Base-by-base conservation (phyloP, 1,140 invertebrate genomes). In the Heliconius hermathena region DNA sequence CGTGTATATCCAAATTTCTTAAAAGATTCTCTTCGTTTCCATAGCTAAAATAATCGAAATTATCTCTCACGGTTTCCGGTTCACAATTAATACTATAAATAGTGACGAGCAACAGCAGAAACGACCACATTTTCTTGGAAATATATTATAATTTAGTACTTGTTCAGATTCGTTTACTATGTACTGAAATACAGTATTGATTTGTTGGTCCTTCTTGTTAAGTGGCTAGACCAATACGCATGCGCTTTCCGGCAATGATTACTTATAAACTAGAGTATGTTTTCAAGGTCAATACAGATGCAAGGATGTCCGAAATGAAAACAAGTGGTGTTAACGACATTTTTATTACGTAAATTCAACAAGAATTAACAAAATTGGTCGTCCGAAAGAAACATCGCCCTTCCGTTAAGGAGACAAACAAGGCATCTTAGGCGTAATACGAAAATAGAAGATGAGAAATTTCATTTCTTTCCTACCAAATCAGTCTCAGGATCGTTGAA, bases 401-500 rank as follows among this genome's bases (percentile, higher is more conserved):
- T 73, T 80, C 71, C 78, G 71, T 79, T 71, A 81, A 79, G 70
- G 82, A 84, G 82, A 77, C 75, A 87, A 85, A 83, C 81, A 87
- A 84, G 82, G 84, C 79, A 84, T 85, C 87, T 89, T 90, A 89
- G 78, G 83, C 79, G 83, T 88, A 90, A 83, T 88, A 91, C 83
- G 89, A 93, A 94, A 93, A 93, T 94, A 94, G 83, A 88, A 87
- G 85, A 84, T 87, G 90, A 36, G 33, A 91, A 92, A 92, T 92
- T 91, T 90, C 8, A 91, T 91, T 92, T 92, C 88, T 83, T 87
- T 85, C 81, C 87, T 90, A 89, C 82, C 82, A 84, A 86, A 89
- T 94, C 93, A 94, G 93, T 94, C 93, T 94, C 90, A 88, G 84
- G 87, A 86, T 91, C 88, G 87, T 88, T 84, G 82, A 86, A 84